Base-by-base conservation (phyloP, 2,888 invertebrate genomes). In the Dolomedes plantarius region DNA sequence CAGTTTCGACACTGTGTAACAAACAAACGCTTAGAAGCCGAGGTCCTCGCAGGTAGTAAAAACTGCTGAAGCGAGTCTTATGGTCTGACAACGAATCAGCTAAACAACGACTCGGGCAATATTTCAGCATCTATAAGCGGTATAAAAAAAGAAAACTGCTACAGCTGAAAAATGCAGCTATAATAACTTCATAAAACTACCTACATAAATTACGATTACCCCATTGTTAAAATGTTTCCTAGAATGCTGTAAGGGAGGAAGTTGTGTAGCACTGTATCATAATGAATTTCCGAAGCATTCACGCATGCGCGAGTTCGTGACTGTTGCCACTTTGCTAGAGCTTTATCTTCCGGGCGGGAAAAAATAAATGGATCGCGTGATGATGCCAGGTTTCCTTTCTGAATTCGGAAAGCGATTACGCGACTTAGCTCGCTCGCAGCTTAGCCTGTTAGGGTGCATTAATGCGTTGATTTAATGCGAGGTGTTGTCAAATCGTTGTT, bases 261-360 rank as follows among this genome's bases (percentile, higher is more conserved):
- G 77, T 73, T 19, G 67, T 67, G 77, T 77, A 56, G 83, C 83
- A 72, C 77, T 77, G 77, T 85, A 85, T 85, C 78, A 71, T 50
- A 81, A 81, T 81, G 41, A 74, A 74, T 81, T 80, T 81, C 71
- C 69, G 74, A 74, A 74, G 67, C 29, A 50, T 85, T 85, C 83
- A 85, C 83, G 83, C 83, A 85, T 85, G 83, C 83, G 83, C 83
- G 77, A 73, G 50, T 85, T 85, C 83, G 83, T 85, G 83, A 85
- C 83, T 85, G 83, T 85, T 85, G 83, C 83, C 83, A 85, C 83
- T 72, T 85, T 50, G 50, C 56, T 76, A 64, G 72, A 65, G 83
- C 77, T 77, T 71, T 74, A 76, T 82, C 82, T 76, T 77, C 76
- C 76, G 76, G 76, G 65, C 77, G 73, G 77, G 77, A 73, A 77